Conservation (phyloP, 2,888 invertebrate species). For the Tuberolachnus salignus region DNA sequence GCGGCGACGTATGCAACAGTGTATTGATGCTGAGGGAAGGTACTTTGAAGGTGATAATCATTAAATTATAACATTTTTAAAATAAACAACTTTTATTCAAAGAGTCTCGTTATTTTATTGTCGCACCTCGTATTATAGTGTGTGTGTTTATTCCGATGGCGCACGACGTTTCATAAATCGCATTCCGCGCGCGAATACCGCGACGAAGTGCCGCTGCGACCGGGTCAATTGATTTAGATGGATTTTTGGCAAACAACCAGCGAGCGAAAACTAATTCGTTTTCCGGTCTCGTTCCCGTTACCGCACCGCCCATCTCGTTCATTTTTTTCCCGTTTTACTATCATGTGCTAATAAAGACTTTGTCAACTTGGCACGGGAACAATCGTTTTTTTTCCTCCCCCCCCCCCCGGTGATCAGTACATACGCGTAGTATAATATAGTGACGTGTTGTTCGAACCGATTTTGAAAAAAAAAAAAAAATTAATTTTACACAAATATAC, state of each 20-base stretch:
- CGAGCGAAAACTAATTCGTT: constrained; percentile 18
- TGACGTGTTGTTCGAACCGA: neutral
- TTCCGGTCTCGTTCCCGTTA: neutral
- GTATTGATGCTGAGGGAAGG: too few relatives aligned
- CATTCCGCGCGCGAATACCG: neutral
- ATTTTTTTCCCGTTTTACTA: neutral
- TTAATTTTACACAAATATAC: too few relatives aligned
- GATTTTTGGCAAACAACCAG: constrained; percentile 41
- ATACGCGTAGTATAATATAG: neutral
- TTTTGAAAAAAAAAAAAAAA: neutral
- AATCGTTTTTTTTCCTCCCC: constrained; percentile 9
- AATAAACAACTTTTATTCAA: too few relatives aligned
- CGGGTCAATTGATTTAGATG: constrained; percentile 38
- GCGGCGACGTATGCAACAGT: too few relatives aligned
- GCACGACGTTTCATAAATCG: constrained; percentile 3
- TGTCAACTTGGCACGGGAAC: constrained; percentile 30
- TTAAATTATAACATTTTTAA: too few relatives aligned
- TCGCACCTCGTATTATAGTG: too few relatives aligned
- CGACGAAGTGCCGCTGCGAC: neutral
- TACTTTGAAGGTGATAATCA: too few relatives aligned
- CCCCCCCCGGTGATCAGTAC: too few relatives aligned
- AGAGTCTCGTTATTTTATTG: too few relatives aligned
- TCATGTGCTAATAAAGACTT: constrained; percentile 19
- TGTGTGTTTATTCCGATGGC: neutral
- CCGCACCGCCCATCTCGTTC: too few relatives aligned